Base-by-base conservation (phyloP, 1,140 invertebrate species). In the Drosophila lacteicornis region DNA sequence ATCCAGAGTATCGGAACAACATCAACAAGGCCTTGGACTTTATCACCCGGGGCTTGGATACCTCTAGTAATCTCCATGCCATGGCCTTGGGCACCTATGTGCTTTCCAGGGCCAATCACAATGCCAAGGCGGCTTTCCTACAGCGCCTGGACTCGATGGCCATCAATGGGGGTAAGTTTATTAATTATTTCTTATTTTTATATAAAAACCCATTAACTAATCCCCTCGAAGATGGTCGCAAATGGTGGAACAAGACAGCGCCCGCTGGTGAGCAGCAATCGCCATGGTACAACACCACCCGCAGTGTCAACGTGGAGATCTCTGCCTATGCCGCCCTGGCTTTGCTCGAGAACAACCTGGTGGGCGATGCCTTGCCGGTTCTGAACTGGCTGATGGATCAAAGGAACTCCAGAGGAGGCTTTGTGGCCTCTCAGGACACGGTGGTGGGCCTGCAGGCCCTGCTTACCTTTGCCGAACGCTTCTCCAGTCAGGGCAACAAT, bases 371-470 rank as follows among this genome's bases (percentile, higher is more conserved):
- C 0, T 91, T 97, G 17, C 96, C 97, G 0, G 95, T 98, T 17
- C 95, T 98, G 66, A 95, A 96, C 46, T 99, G 97, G 96, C 93
- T 99, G 1, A 94, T 98, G 36, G 94, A 94, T 66, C 96, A 98
- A 82, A 94, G 97, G 65, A 98, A 98, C 92, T 93, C 94, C 0
- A 94, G 95, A 71, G 98, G 97, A 13, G 97, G 97, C 19, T 98
- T 98, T 91, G 94, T 96, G 4, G 97, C 96, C 3, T 91, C 92
- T 0, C 91, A 96, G 94, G 96, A 97, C 66, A 96, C 96, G 0
- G 95, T 96, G 1, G 94, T 96, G n/a, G 96, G 95, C 9, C 93
- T 97, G 42, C 94, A 95, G 78, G 95, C 96, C 1, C 82, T 98
- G 38, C 95, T 97, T 3, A 94, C 95, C 79, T 94, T 97, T 59